Evolutionary conservation across 2,797 vertebrate species (phyloP), one percentile per base, ranked within the genome.

Genomic region (Alcedo atthis): DNA sequence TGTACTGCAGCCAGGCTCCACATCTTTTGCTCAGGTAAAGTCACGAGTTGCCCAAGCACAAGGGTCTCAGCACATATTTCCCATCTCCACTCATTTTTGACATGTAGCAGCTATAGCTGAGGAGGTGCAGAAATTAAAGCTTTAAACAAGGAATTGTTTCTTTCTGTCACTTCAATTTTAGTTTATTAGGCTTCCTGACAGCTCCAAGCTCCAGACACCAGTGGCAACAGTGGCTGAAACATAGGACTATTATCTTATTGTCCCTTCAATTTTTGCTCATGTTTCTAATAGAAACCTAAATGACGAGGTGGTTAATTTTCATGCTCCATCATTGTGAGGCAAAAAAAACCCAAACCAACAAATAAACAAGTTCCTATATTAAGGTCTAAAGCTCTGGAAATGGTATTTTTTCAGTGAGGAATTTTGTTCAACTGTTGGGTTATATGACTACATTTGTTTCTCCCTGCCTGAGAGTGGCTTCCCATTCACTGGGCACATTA

Each of bases 251-350:
- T 94, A 75, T 75, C 75, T 66, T 70, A 59, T 74, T 91, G 85
- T 95, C 78, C 83, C 43, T 95, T 87, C 81, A 42, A 64, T 75
- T 87, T 94, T 91, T 73, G 26, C 67, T 61, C 35, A 16, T 70
- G 48, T 75, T 91, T 93, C 91, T 96, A 91, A 84, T 28, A 87
- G 69, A 76, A 90, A 89, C 46, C 48, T 90, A 88, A 88, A 85
- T 66, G 30, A 94, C 93, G 48, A 82, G 71, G 19, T 77, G 53
- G 86, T 96, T 87, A 90, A 90, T 71, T 94, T 89, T 42, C 87
- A 45, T 46, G 69, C 37, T 79, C 33, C 32, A 53, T 22, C 80
- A 82, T 3, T 1, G 2, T 13, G n/a, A 90, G 57, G 42, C 51
- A 69, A 71, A 90, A 76, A 78, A 82, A 53, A 58, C 4, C 25